phyloP scores from a whole-genome alignment of 2,113 vertebrate genomes.

The Dissostichus mawsoni region DNA sequence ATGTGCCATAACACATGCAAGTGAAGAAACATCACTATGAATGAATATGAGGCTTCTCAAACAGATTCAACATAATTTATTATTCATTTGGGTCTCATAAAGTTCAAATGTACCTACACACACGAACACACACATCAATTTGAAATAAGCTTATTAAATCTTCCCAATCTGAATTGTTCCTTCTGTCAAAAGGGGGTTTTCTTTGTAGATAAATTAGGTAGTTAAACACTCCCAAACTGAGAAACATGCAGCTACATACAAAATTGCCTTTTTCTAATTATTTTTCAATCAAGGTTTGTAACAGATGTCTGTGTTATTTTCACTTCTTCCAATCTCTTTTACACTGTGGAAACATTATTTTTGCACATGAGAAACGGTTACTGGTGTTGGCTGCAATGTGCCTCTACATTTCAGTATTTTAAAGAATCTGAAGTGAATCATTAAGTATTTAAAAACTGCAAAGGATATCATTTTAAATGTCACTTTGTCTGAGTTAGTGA shows the following conservation, averaged over 20 bases:
- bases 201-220: conserved; percentile 31
- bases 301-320: conserved; percentile 6
- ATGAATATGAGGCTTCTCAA: conserved; percentile 6
- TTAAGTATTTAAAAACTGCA: background rate
- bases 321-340: background rate
- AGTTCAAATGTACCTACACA: conserved; percentile 9
- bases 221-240: conserved; percentile 33
- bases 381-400: background rate
- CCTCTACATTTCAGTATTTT: background rate
- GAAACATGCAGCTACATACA: conserved; percentile 15
- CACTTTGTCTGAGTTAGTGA: background rate
- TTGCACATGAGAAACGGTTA: background rate
- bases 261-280: conserved; percentile 2
- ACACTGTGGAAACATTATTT: too few relatives aligned
- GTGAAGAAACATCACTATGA: background rate
- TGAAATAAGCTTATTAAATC: conserved; percentile 36
- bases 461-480: background rate
- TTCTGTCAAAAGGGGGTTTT: conserved; percentile 6
- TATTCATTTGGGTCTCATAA: conserved; percentile 45
- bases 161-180: conserved; percentile 36
- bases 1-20: too few relatives aligned
- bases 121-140: conserved; percentile 9
- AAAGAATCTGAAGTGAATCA: background rate
- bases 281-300: conserved; percentile 5
- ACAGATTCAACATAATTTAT: conserved; percentile 49